Evolutionary conservation across 2,113 vertebrate species (phyloP).

Genomic region (Artemisiospiza belli): DNA sequence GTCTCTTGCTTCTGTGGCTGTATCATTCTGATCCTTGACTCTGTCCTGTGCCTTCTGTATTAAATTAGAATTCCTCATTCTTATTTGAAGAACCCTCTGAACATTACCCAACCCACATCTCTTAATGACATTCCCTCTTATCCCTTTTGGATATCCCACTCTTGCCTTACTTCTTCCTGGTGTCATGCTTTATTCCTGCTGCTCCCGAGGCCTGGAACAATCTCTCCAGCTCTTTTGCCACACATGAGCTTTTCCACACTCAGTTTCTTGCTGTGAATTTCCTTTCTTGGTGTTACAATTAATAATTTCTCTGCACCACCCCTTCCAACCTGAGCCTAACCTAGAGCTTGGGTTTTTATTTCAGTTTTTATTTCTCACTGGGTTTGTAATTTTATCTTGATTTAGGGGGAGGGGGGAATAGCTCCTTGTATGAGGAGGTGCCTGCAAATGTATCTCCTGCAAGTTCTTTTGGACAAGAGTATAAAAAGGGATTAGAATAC

Average conservation of each 20-base stretch:
- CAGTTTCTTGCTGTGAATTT: background rate
- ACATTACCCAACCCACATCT: background rate
- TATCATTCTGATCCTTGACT: background rate
- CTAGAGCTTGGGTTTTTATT: background rate
- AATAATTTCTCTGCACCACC: background rate
- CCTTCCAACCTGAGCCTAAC: background rate
- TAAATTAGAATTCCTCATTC: background rate
- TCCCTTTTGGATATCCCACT: background rate
- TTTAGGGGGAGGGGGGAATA: background rate
- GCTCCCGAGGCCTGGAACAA: background rate
- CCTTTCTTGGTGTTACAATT: background rate
- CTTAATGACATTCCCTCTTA: background rate
- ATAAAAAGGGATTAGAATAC: background rate
- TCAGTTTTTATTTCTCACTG: background rate
- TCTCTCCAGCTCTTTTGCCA: background rate
- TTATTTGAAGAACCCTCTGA: background rate
- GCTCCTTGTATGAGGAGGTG: background rate
- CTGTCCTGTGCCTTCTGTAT: background rate
- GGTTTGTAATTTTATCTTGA: background rate
- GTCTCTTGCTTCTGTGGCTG: background rate
- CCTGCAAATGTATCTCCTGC: background rate
- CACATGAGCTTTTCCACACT: background rate
- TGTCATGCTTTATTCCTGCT: background rate
- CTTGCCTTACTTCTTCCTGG: background rate
- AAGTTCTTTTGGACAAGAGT: background rate